phyloP scores from a whole-genome alignment of 1,140 invertebrate genomes.

The Cydia amplana region DNA sequence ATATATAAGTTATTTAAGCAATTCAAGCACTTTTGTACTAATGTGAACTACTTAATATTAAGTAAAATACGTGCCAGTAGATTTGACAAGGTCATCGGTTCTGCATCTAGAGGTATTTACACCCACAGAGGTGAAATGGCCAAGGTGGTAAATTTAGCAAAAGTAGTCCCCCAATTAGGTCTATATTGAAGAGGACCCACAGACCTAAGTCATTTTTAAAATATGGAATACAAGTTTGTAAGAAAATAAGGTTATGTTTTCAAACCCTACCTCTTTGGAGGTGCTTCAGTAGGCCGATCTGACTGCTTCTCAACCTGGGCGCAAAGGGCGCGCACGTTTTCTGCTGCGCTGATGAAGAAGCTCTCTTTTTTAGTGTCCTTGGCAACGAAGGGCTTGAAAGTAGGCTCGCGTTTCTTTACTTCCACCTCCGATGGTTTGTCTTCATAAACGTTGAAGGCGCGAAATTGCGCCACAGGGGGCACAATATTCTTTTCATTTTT shows the following conservation, averaged over 20 bases:
- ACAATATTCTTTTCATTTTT: slow-evolving; percentile 76
- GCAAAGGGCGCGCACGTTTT: slow-evolving; percentile 64
- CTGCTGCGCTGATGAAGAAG: slow-evolving; percentile 63
- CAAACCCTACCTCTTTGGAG: slow-evolving; percentile 47
- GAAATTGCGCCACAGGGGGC: slow-evolving; percentile 83
- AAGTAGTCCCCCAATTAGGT: too few relatives aligned
- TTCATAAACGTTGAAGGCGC: slow-evolving; percentile 86
- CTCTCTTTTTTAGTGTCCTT: slow-evolving; percentile 70
- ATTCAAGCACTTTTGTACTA: not conserved
- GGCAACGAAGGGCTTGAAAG: slow-evolving; percentile 66
- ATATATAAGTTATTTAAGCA: not conserved
- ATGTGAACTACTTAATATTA: not conserved
- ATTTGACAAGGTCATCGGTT: not conserved
- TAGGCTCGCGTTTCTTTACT: slow-evolving; percentile 75
- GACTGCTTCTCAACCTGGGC: slow-evolving; percentile 62
- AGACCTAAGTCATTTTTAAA: not conserved
- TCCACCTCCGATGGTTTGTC: slow-evolving; percentile 80
- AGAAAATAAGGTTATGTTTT: slow-evolving; percentile 17
- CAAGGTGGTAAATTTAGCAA: too few relatives aligned
- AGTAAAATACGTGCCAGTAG: not conserved
- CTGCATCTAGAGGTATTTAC: too few relatives aligned
- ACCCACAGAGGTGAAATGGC: too few relatives aligned
- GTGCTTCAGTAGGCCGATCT: slow-evolving; percentile 55
- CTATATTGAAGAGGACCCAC: not conserved
- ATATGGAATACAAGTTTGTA: not conserved